phyloP scores from a whole-genome alignment of 2,888 invertebrate species.

The Melanotus villosus region DNA sequence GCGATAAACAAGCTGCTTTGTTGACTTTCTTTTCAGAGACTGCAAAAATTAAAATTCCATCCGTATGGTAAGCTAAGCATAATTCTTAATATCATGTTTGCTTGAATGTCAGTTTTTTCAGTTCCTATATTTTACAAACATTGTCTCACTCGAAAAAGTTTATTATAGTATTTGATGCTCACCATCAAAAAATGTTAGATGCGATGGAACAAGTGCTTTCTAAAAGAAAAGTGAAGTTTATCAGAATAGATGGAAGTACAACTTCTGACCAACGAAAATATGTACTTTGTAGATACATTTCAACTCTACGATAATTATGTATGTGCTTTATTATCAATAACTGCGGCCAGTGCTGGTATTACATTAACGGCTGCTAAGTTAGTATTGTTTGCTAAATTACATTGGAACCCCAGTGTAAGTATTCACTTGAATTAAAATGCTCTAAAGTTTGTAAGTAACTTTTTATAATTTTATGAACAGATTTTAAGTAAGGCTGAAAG shows the following conservation, averaged over 20 bases:
- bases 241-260: constrained; percentile 92
- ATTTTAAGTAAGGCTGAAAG: constrained; percentile 95
- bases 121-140: constrained; percentile 83
- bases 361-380: constrained; percentile 92
- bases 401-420: constrained; percentile 97
- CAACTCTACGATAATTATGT: constrained; percentile 77
- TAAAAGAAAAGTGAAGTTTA: constrained; percentile 75
- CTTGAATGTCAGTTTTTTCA: too few relatives aligned
- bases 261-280: constrained; percentile 79
- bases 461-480: too few relatives aligned
- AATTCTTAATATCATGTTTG: too few relatives aligned
- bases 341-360: constrained; percentile 92
- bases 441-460: too few relatives aligned
- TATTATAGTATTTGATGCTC: constrained; percentile 93
- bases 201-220: constrained; percentile 79
- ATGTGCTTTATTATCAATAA: constrained; percentile 90
- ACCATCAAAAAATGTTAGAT: constrained; percentile 88
- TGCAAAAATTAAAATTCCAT: constrained; percentile 82
- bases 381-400: constrained; percentile 94
- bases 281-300: constrained; percentile 84
- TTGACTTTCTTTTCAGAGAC: constrained; percentile 88
- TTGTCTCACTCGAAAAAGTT: constrained; percentile 81
- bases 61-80: constrained; percentile 87
- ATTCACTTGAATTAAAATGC: too few relatives aligned
- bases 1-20: constrained; percentile 78